Base-by-base conservation (phyloP, 2,113 vertebrate species). In the Butorides virescens region DNA sequence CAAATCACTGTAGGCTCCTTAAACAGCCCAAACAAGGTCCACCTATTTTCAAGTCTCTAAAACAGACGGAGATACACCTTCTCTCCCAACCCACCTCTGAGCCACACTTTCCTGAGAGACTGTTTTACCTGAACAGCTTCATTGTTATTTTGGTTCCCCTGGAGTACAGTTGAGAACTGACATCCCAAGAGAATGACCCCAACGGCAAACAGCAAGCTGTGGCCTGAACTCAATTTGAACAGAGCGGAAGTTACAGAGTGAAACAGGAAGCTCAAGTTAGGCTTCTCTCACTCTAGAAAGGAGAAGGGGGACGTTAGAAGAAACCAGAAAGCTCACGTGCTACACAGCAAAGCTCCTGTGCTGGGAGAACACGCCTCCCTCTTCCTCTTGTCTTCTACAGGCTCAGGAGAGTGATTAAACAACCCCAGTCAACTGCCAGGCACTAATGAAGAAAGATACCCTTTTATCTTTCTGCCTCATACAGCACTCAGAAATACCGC, bases 71-170 rank as follows among this genome's bases (percentile, higher is more conserved):
- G 12, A 66, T 21, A 26, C 2, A 53, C 25, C 23, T 62, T 50
- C 61, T 50, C 34, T 65, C 66, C 27, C 63, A 90, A 80, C 19
- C 47, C 77, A 87, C 49, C 37, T 86, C 78, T 25, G 52, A 86
- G 21, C 79, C 8, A 11, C 19, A 7, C 30, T n/a, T 75, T 73
- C 46, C 68, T 93, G 70, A 82, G 27, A 91, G 46, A 73, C 68
- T 39, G 12, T 86, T 96, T 96, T 96, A 97, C 92, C 93, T 97
- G 92, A 97, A 96, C 37, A 88, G 83, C 62, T 97, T 96, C 90
- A 96, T 78, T 67, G 39, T 71, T 93, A 92, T 17, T 88, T 88
- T 88, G 52, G 50, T 36, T 92, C 26, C 75, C 94, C 42, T 85
- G 72, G 23, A 91, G 91, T 76, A 73, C 50, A 78, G 70, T 1